Evolutionary conservation across 2,888 invertebrate genomes (phyloP).

Genomic region (Cephus sareptanus): DNA sequence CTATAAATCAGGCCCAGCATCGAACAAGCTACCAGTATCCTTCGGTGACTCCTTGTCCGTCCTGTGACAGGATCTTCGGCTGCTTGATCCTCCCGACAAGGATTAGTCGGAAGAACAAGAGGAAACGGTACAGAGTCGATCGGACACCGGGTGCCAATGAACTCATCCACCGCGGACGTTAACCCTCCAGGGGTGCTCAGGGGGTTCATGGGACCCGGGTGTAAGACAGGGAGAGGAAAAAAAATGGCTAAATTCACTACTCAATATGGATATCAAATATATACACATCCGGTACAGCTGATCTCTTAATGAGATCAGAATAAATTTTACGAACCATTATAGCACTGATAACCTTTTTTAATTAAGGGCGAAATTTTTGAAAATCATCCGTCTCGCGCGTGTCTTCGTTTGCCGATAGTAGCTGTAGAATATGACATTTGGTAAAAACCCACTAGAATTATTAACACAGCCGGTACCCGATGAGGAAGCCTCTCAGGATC

Average conservation of each 20-base stretch:
- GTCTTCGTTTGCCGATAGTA: neutral
- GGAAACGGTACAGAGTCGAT: slow-evolving; percentile 21
- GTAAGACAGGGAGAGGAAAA: neutral
- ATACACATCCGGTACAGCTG: neutral
- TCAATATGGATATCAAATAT: neutral
- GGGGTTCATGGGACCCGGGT: neutral
- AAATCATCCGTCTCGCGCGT: neutral
- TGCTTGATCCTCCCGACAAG: neutral
- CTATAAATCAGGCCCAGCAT: neutral
- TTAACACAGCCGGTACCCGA: neutral
- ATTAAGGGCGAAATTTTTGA: neutral
- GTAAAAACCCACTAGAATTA: neutral
- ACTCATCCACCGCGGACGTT: slow-evolving; percentile 35
- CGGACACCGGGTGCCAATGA: slow-evolving; percentile 31
- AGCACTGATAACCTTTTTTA: neutral
- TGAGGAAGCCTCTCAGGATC: neutral
- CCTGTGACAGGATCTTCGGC: neutral
- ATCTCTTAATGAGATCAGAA: neutral
- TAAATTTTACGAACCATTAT: neutral
- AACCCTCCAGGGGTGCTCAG: slow-evolving; percentile 18
- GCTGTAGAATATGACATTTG: neutral
- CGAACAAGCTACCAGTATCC: neutral
- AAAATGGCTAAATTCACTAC: neutral
- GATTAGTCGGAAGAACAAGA: neutral
- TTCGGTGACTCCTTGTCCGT: neutral